A percentile compares a stretch with the other conserved stretches of the same genome.
phyloP scores from a whole-genome alignment of 1,140 invertebrate genomes.

The Wasmannia auropunctata region DNA sequence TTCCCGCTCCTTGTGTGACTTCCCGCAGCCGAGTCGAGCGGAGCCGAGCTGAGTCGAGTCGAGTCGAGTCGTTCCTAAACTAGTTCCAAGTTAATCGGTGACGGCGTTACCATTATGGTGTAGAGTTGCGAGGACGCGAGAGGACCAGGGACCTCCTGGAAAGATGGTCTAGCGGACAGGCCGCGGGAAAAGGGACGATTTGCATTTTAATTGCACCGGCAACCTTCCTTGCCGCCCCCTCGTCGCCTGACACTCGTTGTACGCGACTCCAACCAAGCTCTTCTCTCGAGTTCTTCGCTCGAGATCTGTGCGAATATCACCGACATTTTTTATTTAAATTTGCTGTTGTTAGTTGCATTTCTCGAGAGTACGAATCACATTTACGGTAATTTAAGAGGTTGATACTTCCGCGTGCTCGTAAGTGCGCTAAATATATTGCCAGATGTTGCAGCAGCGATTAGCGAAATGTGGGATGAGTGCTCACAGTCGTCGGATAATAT shows the following conservation, averaged over 20 bases:
- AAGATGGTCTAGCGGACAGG: slow-evolving; percentile 55
- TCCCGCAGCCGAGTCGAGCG: slow-evolving; percentile 33
- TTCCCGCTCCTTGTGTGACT: slow-evolving; percentile 47
- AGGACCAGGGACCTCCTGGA: slow-evolving; percentile 49
- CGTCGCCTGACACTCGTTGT: slow-evolving; percentile 31
- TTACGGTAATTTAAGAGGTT: slow-evolving; percentile 12
- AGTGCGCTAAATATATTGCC: slow-evolving; percentile 41
- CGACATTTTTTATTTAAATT: slow-evolving; percentile 34
- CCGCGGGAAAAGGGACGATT: slow-evolving; percentile 79
- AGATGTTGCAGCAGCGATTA: slow-evolving; percentile 31
- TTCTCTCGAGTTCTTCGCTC: slow-evolving; percentile 20
- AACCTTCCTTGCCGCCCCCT: slow-evolving; percentile 52
- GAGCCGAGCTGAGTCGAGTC: slow-evolving; percentile 37
- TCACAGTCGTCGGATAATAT: slow-evolving; percentile 19
- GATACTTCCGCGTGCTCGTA: slow-evolving; percentile 8
- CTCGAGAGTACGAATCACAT: neutral
- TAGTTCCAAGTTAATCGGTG: slow-evolving; percentile 79
- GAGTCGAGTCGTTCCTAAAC: slow-evolving; percentile 72
- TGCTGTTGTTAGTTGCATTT: neutral
- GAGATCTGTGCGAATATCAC: neutral
- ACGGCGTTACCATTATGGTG: slow-evolving; percentile 69
- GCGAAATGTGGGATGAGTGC: slow-evolving; percentile 20
- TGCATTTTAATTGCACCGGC: slow-evolving; percentile 80
- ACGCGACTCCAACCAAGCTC: slow-evolving; percentile 32
- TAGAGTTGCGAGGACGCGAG: slow-evolving; percentile 58